Evolutionary conservation across 2,888 invertebrate genomes (phyloP).

Genomic region (Cephus rjabovi): DNA sequence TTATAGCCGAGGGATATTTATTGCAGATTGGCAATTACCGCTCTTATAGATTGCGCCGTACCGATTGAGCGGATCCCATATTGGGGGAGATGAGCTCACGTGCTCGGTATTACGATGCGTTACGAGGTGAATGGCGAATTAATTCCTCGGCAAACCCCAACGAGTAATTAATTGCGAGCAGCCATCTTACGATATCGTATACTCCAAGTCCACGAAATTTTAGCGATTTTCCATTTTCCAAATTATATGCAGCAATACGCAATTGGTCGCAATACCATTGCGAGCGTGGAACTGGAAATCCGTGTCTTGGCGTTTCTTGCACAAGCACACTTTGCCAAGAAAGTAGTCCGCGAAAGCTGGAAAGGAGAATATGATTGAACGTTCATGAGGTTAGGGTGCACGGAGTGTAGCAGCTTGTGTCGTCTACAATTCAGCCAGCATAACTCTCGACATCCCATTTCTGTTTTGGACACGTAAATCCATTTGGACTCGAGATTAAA

Average conservation of each 20-base stretch:
- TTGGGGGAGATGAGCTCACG: background rate
- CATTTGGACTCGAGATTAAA: background rate
- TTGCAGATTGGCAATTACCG: slow-evolving; percentile 55
- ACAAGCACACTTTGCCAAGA: background rate
- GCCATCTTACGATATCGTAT: background rate
- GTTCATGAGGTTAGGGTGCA: background rate
- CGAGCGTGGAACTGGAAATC: background rate
- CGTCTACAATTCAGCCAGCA: background rate
- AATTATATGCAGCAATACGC: background rate
- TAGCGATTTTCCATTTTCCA: background rate
- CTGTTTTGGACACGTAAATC: background rate
- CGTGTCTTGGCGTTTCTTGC: background rate
- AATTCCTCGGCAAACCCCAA: background rate
- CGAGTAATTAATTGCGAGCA: background rate
- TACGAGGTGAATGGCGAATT: background rate
- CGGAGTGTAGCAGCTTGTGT: background rate
- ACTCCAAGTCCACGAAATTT: background rate
- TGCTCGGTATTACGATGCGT: background rate
- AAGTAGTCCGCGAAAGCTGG: background rate
- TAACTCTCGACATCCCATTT: background rate
- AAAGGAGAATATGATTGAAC: background rate
- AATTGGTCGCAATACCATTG: background rate
- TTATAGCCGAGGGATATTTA: slow-evolving; percentile 51
- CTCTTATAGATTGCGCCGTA: slow-evolving; percentile 46
- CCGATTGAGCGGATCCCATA: slow-evolving; percentile 41